Percentiles rank a stretch among this genome's conserved stretches.
Conservation (phyloP, 2,888 invertebrate species). For the Perizoma affinitatum region DNA sequence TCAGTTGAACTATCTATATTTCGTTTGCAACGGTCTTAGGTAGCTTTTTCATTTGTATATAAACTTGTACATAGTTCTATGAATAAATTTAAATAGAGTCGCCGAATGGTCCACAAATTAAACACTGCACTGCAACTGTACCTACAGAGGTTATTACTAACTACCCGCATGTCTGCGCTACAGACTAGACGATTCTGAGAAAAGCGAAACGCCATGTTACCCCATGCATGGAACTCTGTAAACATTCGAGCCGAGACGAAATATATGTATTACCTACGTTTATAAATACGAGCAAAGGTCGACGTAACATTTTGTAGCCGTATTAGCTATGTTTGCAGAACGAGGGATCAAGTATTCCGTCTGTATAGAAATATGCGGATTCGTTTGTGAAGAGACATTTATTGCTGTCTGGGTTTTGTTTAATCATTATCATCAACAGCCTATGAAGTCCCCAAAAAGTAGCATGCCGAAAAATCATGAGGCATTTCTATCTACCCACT, state of each 20-base stretch:
- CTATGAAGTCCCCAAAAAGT: too few species aligned
- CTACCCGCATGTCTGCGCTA: constrained; percentile 17
- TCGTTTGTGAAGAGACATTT: constrained; percentile 23
- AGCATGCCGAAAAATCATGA: too few species aligned
- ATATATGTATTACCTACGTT: constrained; percentile 35
- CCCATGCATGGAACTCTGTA: constrained; percentile 61
- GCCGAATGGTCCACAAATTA: too few species aligned
- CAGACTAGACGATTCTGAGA: constrained; percentile 22
- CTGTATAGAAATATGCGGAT: constrained; percentile 33
- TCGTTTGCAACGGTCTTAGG: too few species aligned
- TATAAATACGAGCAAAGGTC: constrained; percentile 35
- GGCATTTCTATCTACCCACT: too few species aligned
- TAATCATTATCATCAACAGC: too few species aligned
- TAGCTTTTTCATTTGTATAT: too few species aligned
- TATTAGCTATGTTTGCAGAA: constrained; percentile 33
- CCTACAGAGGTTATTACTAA: neutral
- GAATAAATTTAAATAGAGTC: too few species aligned
- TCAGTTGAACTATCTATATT: too few species aligned
- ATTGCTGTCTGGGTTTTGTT: constrained; percentile 27
- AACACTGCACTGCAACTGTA: too few species aligned
- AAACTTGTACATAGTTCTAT: too few species aligned
- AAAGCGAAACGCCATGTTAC: constrained; percentile 28
- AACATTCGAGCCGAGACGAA: constrained; percentile 63
- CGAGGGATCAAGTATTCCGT: constrained; percentile 32
- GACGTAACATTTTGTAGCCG: constrained; percentile 35